Evolutionary conservation across 2,113 vertebrate genomes (phyloP).

Genomic region (Urocolius indicus): DNA sequence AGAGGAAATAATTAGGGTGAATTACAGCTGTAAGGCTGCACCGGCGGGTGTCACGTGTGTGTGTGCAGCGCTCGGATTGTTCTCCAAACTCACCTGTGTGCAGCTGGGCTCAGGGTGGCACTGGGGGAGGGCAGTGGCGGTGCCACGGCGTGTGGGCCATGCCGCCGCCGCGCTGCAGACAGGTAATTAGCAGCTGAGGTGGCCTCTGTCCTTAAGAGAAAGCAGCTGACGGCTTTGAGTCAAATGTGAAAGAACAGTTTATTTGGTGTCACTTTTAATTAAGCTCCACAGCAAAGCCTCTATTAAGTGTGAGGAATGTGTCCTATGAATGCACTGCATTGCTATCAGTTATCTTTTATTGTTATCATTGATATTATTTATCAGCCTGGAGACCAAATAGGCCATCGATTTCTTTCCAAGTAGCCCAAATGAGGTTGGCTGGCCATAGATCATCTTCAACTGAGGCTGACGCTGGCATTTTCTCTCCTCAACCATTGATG

Average conservation of each 20-base stretch:
- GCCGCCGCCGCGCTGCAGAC: fast-evolving
- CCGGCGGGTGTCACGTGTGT: not conserved
- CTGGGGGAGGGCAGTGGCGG: not conserved
- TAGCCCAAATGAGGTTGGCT: not conserved
- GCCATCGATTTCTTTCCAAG: not conserved
- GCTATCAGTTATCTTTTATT: not conserved
- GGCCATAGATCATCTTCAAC: not conserved
- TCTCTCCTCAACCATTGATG: not conserved
- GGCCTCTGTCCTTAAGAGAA: not conserved
- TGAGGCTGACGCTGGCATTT: not conserved
- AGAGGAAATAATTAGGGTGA: slow-evolving; percentile 38
- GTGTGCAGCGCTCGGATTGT: fast-evolving
- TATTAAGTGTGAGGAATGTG: not conserved
- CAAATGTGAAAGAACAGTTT: not conserved
- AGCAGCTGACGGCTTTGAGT: fast-evolving
- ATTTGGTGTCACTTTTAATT: slow-evolving; percentile 18
- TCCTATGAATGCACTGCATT: not conserved
- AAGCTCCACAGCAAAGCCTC: not conserved
- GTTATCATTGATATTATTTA: slow-evolving; percentile 43
- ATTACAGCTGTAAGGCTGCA: not conserved
- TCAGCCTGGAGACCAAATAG: not conserved
- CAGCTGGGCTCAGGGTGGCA: not conserved
- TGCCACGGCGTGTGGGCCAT: fast-evolving
- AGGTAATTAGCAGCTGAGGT: not conserved
- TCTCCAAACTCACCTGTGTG: fast-evolving